Percentiles rank a stretch among this genome's conserved stretches.
Evolutionary conservation across 2,113 vertebrate species (phyloP).

Genomic region (Ancistrus triradiatus): DNA sequence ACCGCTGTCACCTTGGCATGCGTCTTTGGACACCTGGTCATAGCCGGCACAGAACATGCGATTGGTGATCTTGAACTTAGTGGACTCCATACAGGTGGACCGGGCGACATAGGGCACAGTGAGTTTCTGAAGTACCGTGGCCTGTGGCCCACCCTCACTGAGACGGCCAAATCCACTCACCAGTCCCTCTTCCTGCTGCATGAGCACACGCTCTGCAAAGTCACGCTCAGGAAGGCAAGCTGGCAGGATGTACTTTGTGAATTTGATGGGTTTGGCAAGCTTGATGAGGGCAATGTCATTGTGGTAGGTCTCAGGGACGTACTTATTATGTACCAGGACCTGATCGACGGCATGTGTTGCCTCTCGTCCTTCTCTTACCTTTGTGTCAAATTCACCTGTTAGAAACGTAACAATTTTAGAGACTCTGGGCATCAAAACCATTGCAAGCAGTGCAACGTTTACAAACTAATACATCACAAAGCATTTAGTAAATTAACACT

Average conservation of each 20-base stretch:
- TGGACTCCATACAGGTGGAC: slow-evolving; percentile 78
- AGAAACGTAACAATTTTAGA: no score
- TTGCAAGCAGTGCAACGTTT: no score
- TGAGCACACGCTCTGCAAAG: slow-evolving; percentile 84
- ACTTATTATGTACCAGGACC: slow-evolving; percentile 69
- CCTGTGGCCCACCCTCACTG: slow-evolving; percentile 62
- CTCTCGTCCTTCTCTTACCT: slow-evolving; percentile 62
- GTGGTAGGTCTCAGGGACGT: slow-evolving; percentile 64
- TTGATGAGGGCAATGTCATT: slow-evolving; percentile 88
- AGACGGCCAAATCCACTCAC: slow-evolving; percentile 87
- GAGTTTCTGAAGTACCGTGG: slow-evolving; percentile 73
- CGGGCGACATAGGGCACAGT: slow-evolving; percentile 79
- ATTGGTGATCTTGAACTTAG: slow-evolving; percentile 63
- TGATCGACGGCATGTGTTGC: slow-evolving; percentile 57
- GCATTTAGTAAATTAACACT: no score
- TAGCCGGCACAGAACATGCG: slow-evolving; percentile 97
- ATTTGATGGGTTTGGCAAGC: slow-evolving; percentile 72
- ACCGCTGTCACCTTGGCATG: slow-evolving; percentile 92
- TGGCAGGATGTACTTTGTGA: slow-evolving; percentile 72
- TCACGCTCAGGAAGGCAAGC: slow-evolving; percentile 81
- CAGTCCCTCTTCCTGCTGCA: slow-evolving; percentile 66
- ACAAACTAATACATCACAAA: no score
- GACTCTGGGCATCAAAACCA: no score
- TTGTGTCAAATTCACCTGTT: slow-evolving; percentile 78
- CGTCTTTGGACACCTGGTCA: slow-evolving; percentile 68